A percentile compares a stretch with the other conserved stretches of the same genome.
Evolutionary conservation across 2,888 invertebrate genomes (phyloP).

Genomic region (Polyommatus iphigenia): DNA sequence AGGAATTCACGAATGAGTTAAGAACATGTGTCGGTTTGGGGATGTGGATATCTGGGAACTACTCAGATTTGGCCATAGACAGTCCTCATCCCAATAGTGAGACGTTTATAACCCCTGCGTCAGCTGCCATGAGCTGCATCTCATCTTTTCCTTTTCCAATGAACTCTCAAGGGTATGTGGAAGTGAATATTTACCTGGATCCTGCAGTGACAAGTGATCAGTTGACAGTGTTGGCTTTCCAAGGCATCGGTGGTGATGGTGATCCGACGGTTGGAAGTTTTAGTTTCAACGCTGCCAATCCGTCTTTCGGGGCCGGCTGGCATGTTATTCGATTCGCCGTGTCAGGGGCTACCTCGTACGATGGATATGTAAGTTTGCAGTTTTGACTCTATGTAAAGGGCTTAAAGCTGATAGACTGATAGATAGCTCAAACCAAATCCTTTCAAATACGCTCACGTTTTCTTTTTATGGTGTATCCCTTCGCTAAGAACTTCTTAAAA

Average conservation of each 20-base stretch:
- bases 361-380: constrained; percentile 52
- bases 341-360: constrained; percentile 39
- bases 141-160: constrained; percentile 50
- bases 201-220: constrained; percentile 42
- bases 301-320: constrained; percentile 47
- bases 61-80: constrained; percentile 45
- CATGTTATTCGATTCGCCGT: constrained; percentile 42
- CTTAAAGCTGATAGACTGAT: too few species aligned
- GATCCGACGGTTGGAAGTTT: constrained; percentile 40
- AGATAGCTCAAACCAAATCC: too few species aligned
- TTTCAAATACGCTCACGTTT: too few species aligned
- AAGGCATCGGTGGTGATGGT: constrained; percentile 37
- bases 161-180: constrained; percentile 47
- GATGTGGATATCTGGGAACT: constrained; percentile 50
- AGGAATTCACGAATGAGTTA: constrained; percentile 45
- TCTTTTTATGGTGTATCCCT: too few species aligned
- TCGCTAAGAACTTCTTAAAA: too few species aligned
- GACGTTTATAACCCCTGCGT: constrained; percentile 49
- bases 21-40: constrained; percentile 45
- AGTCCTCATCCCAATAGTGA: constrained; percentile 45
- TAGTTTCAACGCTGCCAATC: constrained; percentile 28
- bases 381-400: not conserved
- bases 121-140: constrained; percentile 48
- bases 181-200: constrained; percentile 50
- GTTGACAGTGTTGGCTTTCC: constrained; percentile 45